These are phyloP conservation scores for Drosophila subquinaria DNA, from an alignment of 2,888 invertebrate species.

Conservation along the genomic window DNA sequence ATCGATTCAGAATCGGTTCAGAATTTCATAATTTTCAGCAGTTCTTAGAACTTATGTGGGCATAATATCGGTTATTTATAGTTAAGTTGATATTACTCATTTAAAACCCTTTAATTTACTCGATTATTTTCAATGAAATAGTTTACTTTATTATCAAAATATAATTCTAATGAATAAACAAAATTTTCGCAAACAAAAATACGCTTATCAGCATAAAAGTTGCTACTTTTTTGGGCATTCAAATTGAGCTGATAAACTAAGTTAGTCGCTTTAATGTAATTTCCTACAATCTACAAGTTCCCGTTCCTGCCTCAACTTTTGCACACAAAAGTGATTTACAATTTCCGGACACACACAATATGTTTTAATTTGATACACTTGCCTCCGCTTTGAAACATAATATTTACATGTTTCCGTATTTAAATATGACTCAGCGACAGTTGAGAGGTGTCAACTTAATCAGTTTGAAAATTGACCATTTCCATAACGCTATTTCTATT, in stretches of 20 bases:
- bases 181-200: background rate
- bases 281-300: slow-evolving; percentile 13
- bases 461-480: slow-evolving; percentile 6
- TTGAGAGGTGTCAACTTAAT: background rate
- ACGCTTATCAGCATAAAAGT: background rate
- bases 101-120: background rate
- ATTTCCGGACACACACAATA: slow-evolving; percentile 5
- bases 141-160: background rate
- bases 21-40: too few species aligned
- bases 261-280: background rate
- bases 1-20: too few species aligned
- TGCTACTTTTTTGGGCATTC: background rate
- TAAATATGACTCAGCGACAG: background rate
- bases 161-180: background rate
- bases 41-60: too few species aligned
- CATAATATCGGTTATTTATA: too few species aligned
- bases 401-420: background rate
- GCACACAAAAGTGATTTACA: background rate
- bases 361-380: slow-evolving; percentile 22
- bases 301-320: background rate
- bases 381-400: slow-evolving; percentile 1
- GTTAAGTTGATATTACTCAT: too few species aligned
- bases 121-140: background rate
- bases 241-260: background rate
- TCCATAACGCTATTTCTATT: slow-evolving; percentile 9